These are phyloP conservation scores for Arctocebus calabarensis DNA, from an alignment of 2,797 vertebrate genomes.

Conservation along the genomic window DNA sequence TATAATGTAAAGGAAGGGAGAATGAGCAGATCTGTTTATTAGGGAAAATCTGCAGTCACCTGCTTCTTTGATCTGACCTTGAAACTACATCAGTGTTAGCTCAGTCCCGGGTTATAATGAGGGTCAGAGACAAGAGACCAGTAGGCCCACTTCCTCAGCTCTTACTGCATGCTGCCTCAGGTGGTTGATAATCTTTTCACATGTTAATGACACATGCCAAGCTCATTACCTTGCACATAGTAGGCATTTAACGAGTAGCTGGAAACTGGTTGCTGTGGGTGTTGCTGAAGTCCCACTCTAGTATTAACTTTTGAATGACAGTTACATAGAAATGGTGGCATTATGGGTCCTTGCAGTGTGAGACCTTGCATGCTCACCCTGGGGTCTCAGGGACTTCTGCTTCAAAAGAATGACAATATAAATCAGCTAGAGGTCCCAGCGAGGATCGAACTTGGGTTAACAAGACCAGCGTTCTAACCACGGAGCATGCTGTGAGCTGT, in stretches of 20 bases:
- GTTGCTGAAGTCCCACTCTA: not conserved
- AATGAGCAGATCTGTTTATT: not conserved
- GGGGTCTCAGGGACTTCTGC: not conserved
- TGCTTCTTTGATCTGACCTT: conserved; percentile 61
- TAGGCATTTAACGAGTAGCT: not conserved
- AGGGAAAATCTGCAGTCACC: conserved; percentile 28
- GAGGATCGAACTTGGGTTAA: too few relatives aligned
- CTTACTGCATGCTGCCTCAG: not conserved
- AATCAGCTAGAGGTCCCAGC: too few relatives aligned
- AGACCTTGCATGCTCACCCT: not conserved
- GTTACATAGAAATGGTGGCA: not conserved
- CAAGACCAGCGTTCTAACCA: too few relatives aligned
- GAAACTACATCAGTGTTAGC: not conserved
- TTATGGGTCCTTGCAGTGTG: not conserved
- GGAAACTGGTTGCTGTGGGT: not conserved
- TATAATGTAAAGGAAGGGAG: conserved; percentile 53
- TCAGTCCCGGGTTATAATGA: not conserved
- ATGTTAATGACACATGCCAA: not conserved
- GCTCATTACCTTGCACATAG: not conserved
- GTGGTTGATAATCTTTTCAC: not conserved
- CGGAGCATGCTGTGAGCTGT: too few relatives aligned
- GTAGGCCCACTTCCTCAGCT: not conserved
- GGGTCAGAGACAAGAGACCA: not conserved
- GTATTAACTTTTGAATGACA: not conserved
- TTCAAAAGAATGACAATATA: not conserved